phyloP scores from a whole-genome alignment of 2,797 vertebrate species.

The Pipistrellus pygmaeus region DNA sequence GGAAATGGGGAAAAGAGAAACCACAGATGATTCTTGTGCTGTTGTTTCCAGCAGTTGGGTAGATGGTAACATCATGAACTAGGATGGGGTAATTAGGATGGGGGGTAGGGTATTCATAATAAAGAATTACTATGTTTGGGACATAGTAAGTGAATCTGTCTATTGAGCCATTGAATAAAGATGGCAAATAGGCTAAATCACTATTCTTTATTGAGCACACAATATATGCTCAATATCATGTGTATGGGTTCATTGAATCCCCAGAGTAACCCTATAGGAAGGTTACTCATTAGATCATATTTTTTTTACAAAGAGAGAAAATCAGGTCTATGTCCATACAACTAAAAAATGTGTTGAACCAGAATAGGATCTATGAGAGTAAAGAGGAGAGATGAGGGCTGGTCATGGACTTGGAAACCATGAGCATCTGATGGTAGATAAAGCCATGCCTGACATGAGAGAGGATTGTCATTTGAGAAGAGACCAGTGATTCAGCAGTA shows the following conservation, averaged over 20 bases:
- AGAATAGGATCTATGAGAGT: not conserved
- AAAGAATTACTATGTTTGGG: not conserved
- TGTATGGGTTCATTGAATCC: not conserved
- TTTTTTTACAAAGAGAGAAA: not conserved
- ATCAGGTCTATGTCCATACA: not conserved
- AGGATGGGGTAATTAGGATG: not conserved
- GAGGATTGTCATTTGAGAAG: not conserved
- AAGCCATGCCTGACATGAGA: not conserved
- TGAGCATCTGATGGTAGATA: not conserved
- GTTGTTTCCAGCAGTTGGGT: not conserved
- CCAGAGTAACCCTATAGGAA: not conserved
- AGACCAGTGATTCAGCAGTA: not conserved
- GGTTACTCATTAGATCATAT: not conserved
- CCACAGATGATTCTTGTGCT: not conserved
- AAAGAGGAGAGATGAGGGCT: not conserved
- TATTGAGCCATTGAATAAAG: not conserved
- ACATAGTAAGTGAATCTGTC: not conserved
- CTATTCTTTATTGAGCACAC: not conserved
- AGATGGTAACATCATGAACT: not conserved
- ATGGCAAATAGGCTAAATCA: not conserved
- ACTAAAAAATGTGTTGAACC: not conserved
- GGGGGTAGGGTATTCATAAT: not conserved
- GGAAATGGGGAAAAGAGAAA: not conserved
- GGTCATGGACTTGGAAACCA: not conserved
- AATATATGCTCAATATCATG: not conserved